Percentiles rank a stretch among this genome's conserved stretches.
phyloP scores from a whole-genome alignment of 23 tunicate genomes.

The Pegea sp. region DNA sequence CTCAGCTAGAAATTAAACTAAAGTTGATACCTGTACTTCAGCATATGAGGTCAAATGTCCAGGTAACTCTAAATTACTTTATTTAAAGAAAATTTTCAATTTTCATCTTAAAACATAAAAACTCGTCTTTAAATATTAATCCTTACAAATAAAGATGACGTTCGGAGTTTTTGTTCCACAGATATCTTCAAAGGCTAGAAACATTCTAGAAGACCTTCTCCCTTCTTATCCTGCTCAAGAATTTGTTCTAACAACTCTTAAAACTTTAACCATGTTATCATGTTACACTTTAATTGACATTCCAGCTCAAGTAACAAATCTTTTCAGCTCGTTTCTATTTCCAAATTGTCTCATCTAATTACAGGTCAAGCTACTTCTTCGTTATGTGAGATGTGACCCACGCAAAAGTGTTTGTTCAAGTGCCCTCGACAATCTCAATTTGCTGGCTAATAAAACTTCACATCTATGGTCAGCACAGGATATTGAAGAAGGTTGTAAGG shows the following conservation, averaged over 20 bases:
- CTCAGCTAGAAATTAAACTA: constrained; percentile 64
- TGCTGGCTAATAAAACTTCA: constrained; percentile 48
- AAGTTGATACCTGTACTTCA: constrained; percentile 79
- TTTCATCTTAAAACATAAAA: no score
- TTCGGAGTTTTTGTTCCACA: not conserved
- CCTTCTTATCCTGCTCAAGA: constrained; percentile 86
- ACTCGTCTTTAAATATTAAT: no score
- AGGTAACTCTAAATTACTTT: constrained; percentile 11
- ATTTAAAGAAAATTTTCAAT: not conserved
- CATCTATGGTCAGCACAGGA: constrained; percentile 64
- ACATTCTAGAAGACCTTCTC: constrained; percentile 45
- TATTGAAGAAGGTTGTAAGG: constrained; percentile 42
- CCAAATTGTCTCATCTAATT: constrained; percentile 1
- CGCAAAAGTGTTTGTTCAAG: constrained; percentile 47
- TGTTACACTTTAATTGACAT: constrained; percentile 58
- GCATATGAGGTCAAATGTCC: constrained; percentile 76
- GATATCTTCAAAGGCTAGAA: constrained; percentile 75
- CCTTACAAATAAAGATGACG: no score
- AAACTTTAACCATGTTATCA: constrained; percentile 42
- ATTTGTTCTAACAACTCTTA: constrained; percentile 56
- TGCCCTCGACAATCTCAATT: constrained; percentile 40
- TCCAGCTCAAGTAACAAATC: constrained; percentile 76
- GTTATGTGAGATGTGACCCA: constrained; percentile 69
- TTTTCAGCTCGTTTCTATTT: no score
- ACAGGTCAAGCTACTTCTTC: constrained; percentile 48